Conservation (phyloP, 2,113 vertebrate species). For the Nothocercus julius region DNA sequence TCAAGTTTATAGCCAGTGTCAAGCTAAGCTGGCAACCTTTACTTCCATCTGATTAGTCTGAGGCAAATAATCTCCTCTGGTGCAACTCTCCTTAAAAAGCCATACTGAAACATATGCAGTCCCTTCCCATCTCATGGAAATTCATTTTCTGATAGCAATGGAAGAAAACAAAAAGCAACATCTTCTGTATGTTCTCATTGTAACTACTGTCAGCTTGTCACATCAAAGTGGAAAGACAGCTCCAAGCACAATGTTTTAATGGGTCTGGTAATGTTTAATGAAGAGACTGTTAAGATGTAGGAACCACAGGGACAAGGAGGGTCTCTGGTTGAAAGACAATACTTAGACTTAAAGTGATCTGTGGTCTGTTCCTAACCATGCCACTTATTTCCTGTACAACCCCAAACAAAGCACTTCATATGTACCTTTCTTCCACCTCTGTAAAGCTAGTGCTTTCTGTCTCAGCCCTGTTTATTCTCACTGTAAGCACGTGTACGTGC, state of each 20-base stretch:
- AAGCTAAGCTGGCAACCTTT: neutral
- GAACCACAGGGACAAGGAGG: neutral
- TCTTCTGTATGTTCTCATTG: neutral
- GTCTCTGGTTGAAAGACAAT: neutral
- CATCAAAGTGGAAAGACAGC: neutral
- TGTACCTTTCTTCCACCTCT: neutral
- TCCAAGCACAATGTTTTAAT: neutral
- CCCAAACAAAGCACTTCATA: neutral
- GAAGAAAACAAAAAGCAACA: neutral
- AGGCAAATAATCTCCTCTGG: neutral
- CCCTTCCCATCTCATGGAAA: neutral
- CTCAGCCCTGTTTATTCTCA: neutral
- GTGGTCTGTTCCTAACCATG: neutral
- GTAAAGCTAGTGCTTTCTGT: neutral
- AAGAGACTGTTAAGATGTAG: neutral
- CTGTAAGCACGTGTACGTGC: neutral
- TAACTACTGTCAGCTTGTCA: neutral
- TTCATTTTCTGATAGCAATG: neutral
- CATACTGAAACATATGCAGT: neutral
- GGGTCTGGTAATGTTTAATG: neutral
- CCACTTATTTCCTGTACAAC: neutral
- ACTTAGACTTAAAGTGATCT: neutral
- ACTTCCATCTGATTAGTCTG: neutral
- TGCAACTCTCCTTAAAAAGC: neutral
- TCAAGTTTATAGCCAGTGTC: neutral